Percentiles rank a stretch among this genome's conserved stretches.
phyloP scores from a whole-genome alignment of 1,140 invertebrate species.

The Sipha flava region DNA sequence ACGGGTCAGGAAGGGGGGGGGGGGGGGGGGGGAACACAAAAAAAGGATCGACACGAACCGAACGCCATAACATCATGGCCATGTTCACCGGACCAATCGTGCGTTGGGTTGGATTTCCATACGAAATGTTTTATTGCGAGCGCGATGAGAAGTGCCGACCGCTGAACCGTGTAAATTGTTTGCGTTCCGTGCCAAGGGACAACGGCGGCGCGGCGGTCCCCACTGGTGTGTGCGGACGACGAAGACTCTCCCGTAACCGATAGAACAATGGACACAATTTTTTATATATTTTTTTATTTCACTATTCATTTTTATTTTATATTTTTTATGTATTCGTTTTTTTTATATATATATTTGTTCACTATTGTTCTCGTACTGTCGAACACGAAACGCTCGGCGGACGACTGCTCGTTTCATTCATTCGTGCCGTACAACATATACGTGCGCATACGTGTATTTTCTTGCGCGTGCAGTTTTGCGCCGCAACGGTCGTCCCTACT shows the following conservation, averaged over 20 bases:
- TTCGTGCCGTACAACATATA: too few relatives aligned
- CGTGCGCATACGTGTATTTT: too few relatives aligned
- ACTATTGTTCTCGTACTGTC: constrained; percentile 1
- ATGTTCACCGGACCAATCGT: constrained; percentile 6
- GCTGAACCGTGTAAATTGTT: constrained; percentile 25
- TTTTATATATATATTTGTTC: too few relatives aligned
- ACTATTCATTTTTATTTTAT: neutral
- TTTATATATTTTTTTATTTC: neutral
- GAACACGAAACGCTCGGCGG: neutral
- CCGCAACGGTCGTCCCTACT: too few relatives aligned
- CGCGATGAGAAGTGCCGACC: neutral
- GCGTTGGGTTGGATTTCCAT: neutral
- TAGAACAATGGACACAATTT: constrained; percentile 16
- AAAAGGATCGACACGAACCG: neutral
- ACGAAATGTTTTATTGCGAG: neutral
- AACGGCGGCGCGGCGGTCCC: neutral
- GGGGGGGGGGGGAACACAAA: neutral
- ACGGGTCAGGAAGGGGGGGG: too few relatives aligned
- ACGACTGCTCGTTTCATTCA: neutral
- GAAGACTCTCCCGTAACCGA: neutral
- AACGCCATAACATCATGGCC: neutral
- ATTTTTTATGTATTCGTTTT: neutral
- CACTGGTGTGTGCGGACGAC: neutral
- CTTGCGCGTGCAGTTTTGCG: too few relatives aligned
- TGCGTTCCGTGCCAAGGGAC: constrained; percentile 27